phyloP scores from a whole-genome alignment of 2,113 vertebrate species.

The Aix galericulata region DNA sequence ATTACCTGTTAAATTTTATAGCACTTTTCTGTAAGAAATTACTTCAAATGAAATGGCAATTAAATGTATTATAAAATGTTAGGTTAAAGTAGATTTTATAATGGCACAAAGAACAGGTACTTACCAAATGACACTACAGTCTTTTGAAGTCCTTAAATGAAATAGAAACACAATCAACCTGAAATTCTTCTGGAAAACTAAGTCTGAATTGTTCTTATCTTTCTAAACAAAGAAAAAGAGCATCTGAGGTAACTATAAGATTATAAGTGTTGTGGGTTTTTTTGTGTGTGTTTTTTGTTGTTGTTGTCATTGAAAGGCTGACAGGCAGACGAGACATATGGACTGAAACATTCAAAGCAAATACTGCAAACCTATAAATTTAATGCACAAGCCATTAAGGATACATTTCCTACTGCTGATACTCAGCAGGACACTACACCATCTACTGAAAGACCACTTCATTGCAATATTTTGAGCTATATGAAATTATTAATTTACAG shows the following conservation, averaged over 20 bases:
- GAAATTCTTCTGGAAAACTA: not conserved
- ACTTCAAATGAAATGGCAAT: constrained; percentile 45
- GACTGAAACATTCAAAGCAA: not conserved
- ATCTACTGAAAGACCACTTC: constrained; percentile 25
- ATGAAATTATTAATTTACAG: constrained; percentile 52
- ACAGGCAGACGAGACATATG: not conserved
- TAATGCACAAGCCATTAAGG: not conserved
- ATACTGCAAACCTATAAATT: not conserved
- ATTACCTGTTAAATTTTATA: constrained; percentile 57
- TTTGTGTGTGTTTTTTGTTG: not conserved
- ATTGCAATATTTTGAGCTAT: constrained; percentile 20
- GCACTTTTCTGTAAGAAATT: not conserved
- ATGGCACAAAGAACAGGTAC: not conserved
- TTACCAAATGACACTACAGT: not conserved
- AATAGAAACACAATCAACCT: not conserved
- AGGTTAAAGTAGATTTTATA: not conserved
- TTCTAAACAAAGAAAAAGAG: not conserved
- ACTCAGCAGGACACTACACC: not conserved
- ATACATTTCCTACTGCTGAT: constrained; percentile 19
- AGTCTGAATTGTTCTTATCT: not conserved
- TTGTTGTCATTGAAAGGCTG: not conserved
- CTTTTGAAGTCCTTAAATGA: not conserved
- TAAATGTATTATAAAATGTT: constrained; percentile 11
- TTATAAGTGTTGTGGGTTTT: no score
- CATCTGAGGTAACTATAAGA: not conserved